Percentiles rank a stretch among this genome's conserved stretches.
Evolutionary conservation across 2,888 invertebrate species (phyloP).

Genomic region (Penaeus monodon): DNA sequence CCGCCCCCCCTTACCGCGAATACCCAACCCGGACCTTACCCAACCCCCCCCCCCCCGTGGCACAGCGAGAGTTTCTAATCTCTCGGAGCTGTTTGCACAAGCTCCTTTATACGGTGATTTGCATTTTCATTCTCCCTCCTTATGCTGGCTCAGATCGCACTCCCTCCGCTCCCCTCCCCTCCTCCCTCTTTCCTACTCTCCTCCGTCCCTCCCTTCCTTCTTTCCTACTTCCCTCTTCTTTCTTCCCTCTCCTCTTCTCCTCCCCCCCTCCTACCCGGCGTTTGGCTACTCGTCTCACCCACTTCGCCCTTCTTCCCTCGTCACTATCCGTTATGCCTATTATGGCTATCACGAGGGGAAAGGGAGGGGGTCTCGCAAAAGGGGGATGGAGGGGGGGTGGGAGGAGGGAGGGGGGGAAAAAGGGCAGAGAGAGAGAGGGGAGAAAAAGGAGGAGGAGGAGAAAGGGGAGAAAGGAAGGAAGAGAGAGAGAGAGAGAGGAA

Average conservation of each 20-base stretch:
- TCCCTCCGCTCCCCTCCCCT: not conserved
- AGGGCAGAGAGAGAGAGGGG: not conserved
- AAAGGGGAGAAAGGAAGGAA: too few relatives aligned
- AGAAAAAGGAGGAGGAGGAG: not conserved
- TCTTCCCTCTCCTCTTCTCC: too few relatives aligned
- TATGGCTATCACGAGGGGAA: too few relatives aligned
- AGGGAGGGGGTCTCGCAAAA: too few relatives aligned
- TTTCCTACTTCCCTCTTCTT: not conserved
- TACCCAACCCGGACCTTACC: not conserved
- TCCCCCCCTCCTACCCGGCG: too few relatives aligned
- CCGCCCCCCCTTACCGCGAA: not conserved
- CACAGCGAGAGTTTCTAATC: constrained; percentile 1
- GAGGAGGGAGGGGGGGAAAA: not conserved
- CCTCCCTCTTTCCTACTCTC: not conserved
- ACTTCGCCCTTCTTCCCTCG: too few relatives aligned
- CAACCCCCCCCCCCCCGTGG: not conserved
- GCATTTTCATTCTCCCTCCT: too few relatives aligned
- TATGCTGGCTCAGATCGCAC: too few relatives aligned
- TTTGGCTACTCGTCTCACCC: fast-evolving
- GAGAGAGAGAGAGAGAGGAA: not conserved
- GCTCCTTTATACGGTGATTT: too few relatives aligned
- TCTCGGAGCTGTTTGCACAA: not conserved
- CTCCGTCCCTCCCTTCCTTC: not conserved
- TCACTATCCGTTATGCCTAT: too few relatives aligned
- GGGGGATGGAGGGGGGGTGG: too few relatives aligned